These are phyloP conservation scores for Tylochromis polylepis DNA, from an alignment of 2,113 vertebrate species.

Conservation along the genomic window DNA sequence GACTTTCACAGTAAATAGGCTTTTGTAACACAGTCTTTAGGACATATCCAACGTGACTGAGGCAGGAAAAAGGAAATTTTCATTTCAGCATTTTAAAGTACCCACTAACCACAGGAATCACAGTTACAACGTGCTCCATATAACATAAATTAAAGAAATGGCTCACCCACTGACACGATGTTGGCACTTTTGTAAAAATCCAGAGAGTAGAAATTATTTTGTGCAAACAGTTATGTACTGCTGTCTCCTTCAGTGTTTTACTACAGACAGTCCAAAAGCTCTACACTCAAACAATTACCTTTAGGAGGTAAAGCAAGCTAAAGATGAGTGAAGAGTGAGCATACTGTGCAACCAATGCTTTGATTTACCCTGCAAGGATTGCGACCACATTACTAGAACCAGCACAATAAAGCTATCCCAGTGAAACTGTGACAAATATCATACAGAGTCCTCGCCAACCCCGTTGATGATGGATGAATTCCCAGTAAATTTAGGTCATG, in stretches of 20 bases:
- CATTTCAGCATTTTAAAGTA: not conserved
- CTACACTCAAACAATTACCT: not conserved
- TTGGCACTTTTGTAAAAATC: not conserved
- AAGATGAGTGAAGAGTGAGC: not conserved
- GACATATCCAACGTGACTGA: conserved; percentile 22
- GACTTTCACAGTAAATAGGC: conserved; percentile 47
- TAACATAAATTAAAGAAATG: not conserved
- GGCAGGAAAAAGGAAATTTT: not conserved
- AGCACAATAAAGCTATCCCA: not conserved
- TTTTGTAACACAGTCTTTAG: conserved; percentile 25
- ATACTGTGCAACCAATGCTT: not conserved
- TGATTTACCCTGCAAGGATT: not conserved
- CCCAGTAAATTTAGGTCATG: not conserved
- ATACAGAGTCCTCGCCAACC: not conserved
- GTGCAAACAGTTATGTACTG: not conserved
- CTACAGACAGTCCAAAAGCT: not conserved
- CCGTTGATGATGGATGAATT: not conserved
- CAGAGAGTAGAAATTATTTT: not conserved
- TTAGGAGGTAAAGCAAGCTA: not conserved
- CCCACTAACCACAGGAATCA: not conserved
- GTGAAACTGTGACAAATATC: not conserved
- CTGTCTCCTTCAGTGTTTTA: not conserved
- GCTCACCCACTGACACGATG: not conserved
- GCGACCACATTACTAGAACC: not conserved
- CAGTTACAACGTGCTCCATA: not conserved